Percentiles rank a stretch among this genome's conserved stretches.
Conservation (phyloP, 2,113 vertebrate species). For the Gila orcuttii region DNA sequence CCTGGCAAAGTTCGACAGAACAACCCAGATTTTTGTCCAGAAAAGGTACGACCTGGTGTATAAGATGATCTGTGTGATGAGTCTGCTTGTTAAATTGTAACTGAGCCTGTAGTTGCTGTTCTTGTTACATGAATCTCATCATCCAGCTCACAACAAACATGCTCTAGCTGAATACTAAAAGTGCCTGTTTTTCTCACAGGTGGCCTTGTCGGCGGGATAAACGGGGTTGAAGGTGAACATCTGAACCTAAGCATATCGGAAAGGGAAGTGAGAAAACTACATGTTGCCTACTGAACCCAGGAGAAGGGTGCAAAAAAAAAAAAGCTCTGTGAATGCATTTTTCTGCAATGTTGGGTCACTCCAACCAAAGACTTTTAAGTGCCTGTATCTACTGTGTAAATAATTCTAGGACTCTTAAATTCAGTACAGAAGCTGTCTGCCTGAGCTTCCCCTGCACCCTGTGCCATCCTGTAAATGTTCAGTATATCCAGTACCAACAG, state of each 20-base stretch:
- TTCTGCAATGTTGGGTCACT: conserved; percentile 95
- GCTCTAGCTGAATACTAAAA: not conserved
- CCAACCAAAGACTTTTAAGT: conserved; percentile 99
- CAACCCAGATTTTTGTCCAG: conserved; percentile 88
- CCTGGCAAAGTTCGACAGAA: conserved; percentile 92
- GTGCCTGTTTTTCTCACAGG: conserved; percentile 72
- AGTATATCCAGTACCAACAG: conserved; percentile 60
- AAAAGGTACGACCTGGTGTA: conserved; percentile 50
- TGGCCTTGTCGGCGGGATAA: conserved; percentile 94
- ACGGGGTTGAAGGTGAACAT: conserved; percentile 24
- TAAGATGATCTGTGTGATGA: not conserved
- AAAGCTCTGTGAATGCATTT: conserved; percentile 85
- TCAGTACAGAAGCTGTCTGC: conserved; percentile 72
- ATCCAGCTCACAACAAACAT: not conserved
- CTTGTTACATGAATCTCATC: too few species aligned
- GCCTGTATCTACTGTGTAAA: conserved; percentile 99
- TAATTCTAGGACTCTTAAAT: conserved; percentile 87
- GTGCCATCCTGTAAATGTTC: conserved; percentile 70
- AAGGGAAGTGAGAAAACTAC: conserved; percentile 67
- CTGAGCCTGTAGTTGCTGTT: not conserved
- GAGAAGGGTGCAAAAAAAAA: conserved; percentile 76
- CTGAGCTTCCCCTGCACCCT: conserved; percentile 68
- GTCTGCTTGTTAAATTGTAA: not conserved
- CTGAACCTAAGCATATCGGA: conserved; percentile 71
- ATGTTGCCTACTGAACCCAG: conserved; percentile 87